phyloP scores from a whole-genome alignment of 2,797 vertebrate genomes.

The Amazona ochrocephala region DNA sequence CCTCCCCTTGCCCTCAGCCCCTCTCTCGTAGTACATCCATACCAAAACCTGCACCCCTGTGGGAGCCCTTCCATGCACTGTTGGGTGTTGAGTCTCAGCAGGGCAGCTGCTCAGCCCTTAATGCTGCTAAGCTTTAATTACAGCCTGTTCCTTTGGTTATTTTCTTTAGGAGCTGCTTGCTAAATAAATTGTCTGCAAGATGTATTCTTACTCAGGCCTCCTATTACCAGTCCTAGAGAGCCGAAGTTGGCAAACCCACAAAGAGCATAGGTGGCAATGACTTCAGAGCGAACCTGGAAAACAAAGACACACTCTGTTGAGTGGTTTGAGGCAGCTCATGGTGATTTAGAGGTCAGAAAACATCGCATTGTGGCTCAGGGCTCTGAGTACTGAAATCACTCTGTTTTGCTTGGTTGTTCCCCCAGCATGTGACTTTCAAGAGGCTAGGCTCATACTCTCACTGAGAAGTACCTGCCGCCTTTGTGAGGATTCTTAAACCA shows the following conservation, averaged over 20 bases:
- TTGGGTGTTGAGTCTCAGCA: not conserved
- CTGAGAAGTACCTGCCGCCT: not conserved
- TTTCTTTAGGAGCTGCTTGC: not conserved
- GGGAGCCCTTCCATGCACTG: not conserved
- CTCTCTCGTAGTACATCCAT: not conserved
- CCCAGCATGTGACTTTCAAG: not conserved
- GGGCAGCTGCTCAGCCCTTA: not conserved
- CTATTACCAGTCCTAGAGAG: slow-evolving; percentile 84
- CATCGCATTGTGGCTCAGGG: not conserved
- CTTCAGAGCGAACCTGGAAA: slow-evolving; percentile 86
- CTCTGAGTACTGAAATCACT: not conserved
- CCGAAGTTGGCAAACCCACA: slow-evolving; percentile 90
- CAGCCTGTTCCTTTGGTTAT: not conserved
- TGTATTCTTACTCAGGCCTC: slow-evolving; percentile 82
- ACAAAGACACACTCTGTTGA: slow-evolving; percentile 12
- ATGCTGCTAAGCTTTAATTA: not conserved
- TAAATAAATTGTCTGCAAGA: not conserved
- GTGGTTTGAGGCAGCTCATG: not conserved
- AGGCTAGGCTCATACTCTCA: not conserved
- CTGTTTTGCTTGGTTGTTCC: not conserved
- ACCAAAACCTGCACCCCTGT: fast-evolving
- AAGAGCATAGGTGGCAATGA: slow-evolving; percentile 87
- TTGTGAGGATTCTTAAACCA: not conserved
- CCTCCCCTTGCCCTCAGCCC: not conserved
- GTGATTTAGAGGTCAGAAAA: not conserved